Evolutionary conservation across 2,797 vertebrate genomes (phyloP).

Genomic region (Sandelia bainsii): DNA sequence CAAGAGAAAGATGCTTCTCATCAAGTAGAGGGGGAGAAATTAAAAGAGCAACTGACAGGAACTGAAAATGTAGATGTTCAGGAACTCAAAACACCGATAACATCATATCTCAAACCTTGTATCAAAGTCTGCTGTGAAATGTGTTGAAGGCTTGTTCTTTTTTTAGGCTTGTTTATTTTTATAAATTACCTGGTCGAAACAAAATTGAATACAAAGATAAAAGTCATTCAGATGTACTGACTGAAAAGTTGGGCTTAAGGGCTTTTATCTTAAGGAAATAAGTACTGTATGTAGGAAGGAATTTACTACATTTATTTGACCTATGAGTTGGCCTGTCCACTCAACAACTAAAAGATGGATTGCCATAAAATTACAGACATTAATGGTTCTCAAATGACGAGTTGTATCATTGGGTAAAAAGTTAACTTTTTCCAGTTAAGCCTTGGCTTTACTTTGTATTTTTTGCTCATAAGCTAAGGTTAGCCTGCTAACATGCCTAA

Average conservation of each 20-base stretch:
- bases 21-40: slow-evolving; percentile 65
- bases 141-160: no score
- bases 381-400: no score
- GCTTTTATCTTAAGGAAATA: background rate
- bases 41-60: background rate
- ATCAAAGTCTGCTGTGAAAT: background rate
- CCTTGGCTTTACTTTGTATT: background rate
- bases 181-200: background rate
- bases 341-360: no score
- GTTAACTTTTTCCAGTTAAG: background rate
- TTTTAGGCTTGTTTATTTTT: no score
- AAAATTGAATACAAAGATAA: background rate
- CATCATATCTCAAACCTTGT: background rate
- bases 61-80: background rate
- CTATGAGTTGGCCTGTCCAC: no score
- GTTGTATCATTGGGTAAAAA: background rate
- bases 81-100: background rate
- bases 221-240: no score
- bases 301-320: no score
- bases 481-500: background rate
- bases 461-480: background rate
- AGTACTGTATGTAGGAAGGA: no score
- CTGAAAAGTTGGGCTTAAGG: no score
- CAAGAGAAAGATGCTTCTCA: slow-evolving; percentile 87
- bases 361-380: no score